Evolutionary conservation across 2,888 invertebrate species (phyloP), one percentile per base, ranked within the genome.

Genomic region (Dione vanillae): DNA sequence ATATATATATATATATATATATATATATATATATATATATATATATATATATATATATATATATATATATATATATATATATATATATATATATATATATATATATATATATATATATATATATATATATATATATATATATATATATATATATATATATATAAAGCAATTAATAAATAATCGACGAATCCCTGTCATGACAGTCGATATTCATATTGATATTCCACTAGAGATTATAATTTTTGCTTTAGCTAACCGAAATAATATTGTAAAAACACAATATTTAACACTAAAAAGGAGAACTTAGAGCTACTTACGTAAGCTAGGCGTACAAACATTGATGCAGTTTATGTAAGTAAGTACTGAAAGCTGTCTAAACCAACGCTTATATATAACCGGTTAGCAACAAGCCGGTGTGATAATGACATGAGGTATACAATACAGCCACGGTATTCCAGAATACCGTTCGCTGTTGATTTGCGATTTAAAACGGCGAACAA

Each of bases 401-500:
- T 27, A 41, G 58, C 41, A 59, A 59, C 58, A 43, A 8, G 19
- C 20, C 19, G 14, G 14, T 52, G 12, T 16, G 37, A 20, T 16
- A 62, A 35, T 51, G 45, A 54, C 20, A 74, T 54, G 45, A 67
- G 20, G 40, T 59, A 71, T 65, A 65, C 47, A 65, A 54, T 56
- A 67, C 51, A 64, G 51, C 64, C 16, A 12, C 69, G 27, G 20
- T 56, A 19, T 69, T 67, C 64, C 62, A 64, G 68, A 58, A 71
- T 66, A 56, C 61, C 61, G 71, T 72, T 75, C 70, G 69, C 64
- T 37, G 52, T 49, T 52, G 58, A 74, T 72, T 69, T 54, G 65
- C 51, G 64, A 70, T 74, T 74, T 72, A 68, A 73, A 74, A 72
- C 52, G 65, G 56, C 66, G 71, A 72, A 70, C 67, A 70, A 70